Conservation (phyloP, 1,140 invertebrate genomes). For the Drosophila athabasca region DNA sequence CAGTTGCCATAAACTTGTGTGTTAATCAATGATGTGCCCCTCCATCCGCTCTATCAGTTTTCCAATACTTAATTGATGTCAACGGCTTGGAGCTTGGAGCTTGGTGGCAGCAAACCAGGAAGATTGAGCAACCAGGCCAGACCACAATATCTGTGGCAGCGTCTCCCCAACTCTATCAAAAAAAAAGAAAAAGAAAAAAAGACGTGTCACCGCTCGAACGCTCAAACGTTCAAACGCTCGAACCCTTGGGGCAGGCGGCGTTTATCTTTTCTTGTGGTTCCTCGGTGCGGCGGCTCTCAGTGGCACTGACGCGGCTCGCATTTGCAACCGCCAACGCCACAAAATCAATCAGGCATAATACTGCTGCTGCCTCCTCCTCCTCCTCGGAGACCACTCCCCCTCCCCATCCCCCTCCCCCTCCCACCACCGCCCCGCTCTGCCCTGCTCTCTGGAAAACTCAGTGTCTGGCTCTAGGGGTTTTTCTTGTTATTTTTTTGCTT, state of each 20-base stretch:
- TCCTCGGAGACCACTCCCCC: neutral
- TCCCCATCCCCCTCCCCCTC: no score
- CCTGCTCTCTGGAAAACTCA: no score
- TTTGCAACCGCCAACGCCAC: slow-evolving; percentile 60
- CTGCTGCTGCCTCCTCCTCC: slow-evolving; percentile 18
- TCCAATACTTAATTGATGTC: slow-evolving; percentile 71
- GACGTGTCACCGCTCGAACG: slow-evolving; percentile 47
- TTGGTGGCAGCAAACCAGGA: slow-evolving; percentile 57
- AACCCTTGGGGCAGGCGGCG: slow-evolving; percentile 54
- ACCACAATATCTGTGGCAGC: slow-evolving; percentile 49
- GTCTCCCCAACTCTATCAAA: slow-evolving; percentile 63
- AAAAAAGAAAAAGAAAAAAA: slow-evolving; percentile 28
- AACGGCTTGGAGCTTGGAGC: slow-evolving; percentile 54
- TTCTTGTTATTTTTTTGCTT: slow-evolving; percentile 34
- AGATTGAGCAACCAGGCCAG: slow-evolving; percentile 76
- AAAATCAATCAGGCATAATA: slow-evolving; percentile 73
- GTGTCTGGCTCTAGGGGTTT: slow-evolving; percentile 12
- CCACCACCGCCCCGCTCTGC: no score
- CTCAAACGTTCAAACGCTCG: no score
- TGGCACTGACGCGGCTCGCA: slow-evolving; percentile 23
- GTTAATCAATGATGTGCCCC: slow-evolving; percentile 31
- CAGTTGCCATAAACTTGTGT: slow-evolving; percentile 42
- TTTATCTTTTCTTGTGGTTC: slow-evolving; percentile 58
- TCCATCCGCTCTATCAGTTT: neutral
- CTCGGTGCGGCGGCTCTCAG: slow-evolving; percentile 15